A percentile compares a stretch with the other conserved stretches of the same genome.
These are phyloP conservation scores for Venustaconcha ellipsiformis DNA, from an alignment of 1,140 invertebrate species.

Conservation along the genomic window DNA sequence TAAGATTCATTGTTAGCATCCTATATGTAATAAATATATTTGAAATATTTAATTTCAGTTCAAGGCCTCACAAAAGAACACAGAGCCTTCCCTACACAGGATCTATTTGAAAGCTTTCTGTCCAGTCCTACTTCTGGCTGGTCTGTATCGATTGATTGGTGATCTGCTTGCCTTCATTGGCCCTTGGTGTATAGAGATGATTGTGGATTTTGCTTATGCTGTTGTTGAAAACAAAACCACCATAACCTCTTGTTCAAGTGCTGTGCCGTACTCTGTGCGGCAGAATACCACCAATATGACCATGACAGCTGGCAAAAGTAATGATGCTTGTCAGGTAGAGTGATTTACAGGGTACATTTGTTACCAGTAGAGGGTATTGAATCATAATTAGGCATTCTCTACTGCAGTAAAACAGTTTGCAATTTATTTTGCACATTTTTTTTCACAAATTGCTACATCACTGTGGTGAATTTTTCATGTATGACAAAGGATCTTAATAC, in stretches of 20 bases:
- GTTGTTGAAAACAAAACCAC: slow-evolving; percentile 8
- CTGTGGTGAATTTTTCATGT: too few species aligned
- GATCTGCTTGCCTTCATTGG: slow-evolving; percentile 82
- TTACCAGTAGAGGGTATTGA: not conserved
- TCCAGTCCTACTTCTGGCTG: slow-evolving; percentile 82
- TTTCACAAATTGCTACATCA: too few species aligned
- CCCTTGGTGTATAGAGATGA: slow-evolving; percentile 81
- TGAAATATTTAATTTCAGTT: slow-evolving; percentile 26
- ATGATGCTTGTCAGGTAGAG: not conserved
- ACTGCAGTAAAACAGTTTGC: not conserved
- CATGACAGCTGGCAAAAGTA: not conserved
- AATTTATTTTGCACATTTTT: too few species aligned
- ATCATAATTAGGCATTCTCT: not conserved
- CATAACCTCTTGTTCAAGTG: not conserved
- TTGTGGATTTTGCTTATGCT: slow-evolving; percentile 76
- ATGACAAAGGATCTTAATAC: too few species aligned
- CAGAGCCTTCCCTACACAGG: slow-evolving; percentile 49
- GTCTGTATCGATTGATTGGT: slow-evolving; percentile 82
- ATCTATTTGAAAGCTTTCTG: slow-evolving; percentile 82
- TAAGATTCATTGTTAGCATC: not conserved
- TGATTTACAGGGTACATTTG: not conserved
- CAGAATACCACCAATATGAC: not conserved
- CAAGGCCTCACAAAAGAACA: slow-evolving; percentile 38
- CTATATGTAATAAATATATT: not conserved
- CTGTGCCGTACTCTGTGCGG: not conserved